Conservation (phyloP, 1,140 invertebrate genomes). For the Drosophila malerkotliana region DNA sequence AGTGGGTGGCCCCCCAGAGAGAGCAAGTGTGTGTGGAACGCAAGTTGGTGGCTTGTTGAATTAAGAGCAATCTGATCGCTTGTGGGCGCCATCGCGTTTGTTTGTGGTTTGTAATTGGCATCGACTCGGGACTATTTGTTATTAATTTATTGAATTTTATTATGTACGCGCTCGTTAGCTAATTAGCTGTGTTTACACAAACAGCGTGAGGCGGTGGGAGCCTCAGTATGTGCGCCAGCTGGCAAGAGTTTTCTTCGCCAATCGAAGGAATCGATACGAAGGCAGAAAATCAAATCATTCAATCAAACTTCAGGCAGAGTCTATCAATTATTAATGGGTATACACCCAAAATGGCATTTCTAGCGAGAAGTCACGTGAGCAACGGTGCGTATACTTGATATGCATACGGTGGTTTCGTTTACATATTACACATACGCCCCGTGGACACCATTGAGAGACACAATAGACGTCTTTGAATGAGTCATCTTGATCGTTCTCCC, state of each 20-base stretch:
- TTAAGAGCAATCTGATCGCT: conserved; percentile 29
- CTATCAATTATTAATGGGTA: conserved; percentile 4
- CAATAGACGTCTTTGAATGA: conserved; percentile 6
- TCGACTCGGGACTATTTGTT: conserved; percentile 47
- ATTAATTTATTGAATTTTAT: conserved; percentile 63
- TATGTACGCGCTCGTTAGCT: conserved; percentile 37
- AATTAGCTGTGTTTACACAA: conserved; percentile 47
- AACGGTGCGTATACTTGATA: conserved; percentile 54
- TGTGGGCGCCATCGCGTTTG: conserved; percentile 24
- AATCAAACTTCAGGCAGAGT: neutral
- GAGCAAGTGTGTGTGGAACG: conserved; percentile 29
- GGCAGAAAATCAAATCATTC: conserved; percentile 9
- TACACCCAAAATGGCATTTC: neutral
- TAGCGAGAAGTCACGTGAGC: conserved; percentile 22
- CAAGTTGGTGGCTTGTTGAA: conserved; percentile 4
- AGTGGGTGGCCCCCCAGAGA: conserved; percentile 28
- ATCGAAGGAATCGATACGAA: conserved; percentile 1
- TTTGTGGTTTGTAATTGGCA: conserved; percentile 45
- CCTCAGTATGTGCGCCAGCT: neutral
- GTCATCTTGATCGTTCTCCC: conserved; percentile 14
- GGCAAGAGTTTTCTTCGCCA: neutral
- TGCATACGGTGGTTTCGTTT: neutral
- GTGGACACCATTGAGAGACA: conserved; percentile 17
- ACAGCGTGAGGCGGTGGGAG: conserved; percentile 5
- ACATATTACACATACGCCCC: conserved; percentile 36